phyloP scores from a whole-genome alignment of 2,888 invertebrate genomes.

The Calliopum simillimum region DNA sequence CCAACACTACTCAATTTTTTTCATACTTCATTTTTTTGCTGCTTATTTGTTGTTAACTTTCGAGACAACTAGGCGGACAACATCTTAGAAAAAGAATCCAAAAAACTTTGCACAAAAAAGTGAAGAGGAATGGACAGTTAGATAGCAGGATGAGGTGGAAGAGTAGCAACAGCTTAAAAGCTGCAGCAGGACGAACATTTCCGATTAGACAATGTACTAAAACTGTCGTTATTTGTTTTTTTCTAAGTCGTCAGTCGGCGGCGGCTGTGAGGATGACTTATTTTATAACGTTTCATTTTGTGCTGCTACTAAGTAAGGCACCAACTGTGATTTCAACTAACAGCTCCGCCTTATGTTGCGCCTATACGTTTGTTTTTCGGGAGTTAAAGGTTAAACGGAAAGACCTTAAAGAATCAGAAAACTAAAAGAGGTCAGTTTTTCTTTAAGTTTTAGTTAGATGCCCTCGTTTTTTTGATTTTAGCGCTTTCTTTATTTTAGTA shows the following conservation, averaged over 20 bases:
- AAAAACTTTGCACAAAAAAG: neutral
- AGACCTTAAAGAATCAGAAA: slow-evolving; percentile 17
- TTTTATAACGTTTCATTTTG: slow-evolving; percentile 32
- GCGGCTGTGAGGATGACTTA: slow-evolving; percentile 38
- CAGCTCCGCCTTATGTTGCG: slow-evolving; percentile 14
- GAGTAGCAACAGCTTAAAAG: neutral
- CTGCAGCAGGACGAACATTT: slow-evolving; percentile 22
- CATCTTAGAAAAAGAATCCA: slow-evolving; percentile 1
- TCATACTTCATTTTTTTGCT: neutral
- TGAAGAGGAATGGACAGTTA: neutral
- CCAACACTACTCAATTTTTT: slow-evolving; percentile 19
- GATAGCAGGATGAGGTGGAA: neutral
- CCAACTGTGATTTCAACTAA: neutral
- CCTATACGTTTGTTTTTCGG: neutral
- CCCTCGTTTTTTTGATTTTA: too few species aligned
- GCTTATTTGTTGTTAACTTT: neutral
- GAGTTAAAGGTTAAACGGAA: slow-evolving; percentile 35
- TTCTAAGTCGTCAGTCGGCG: slow-evolving; percentile 18
- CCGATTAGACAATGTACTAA: slow-evolving; percentile 47
- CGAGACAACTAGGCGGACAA: slow-evolving; percentile 21
- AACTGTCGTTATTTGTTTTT: slow-evolving; percentile 51
- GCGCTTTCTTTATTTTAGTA: too few species aligned
- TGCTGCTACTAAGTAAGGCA: slow-evolving; percentile 2
- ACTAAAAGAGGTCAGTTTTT: slow-evolving; percentile 21
- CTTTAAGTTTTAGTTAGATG: neutral